phyloP scores from a whole-genome alignment of 2,888 invertebrate genomes.

The Metopia argyrocephala region DNA sequence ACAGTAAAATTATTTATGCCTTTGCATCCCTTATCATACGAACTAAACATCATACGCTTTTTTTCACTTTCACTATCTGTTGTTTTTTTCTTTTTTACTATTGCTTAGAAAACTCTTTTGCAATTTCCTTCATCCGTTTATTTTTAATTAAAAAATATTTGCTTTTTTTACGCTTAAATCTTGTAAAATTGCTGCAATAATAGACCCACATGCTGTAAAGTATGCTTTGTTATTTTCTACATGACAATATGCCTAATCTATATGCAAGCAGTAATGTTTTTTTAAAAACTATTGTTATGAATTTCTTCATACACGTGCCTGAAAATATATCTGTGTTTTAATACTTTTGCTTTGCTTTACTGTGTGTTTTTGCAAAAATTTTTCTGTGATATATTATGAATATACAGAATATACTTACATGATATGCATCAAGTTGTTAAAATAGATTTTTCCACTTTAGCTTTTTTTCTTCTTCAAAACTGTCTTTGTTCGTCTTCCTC shows the following conservation, averaged over 20 bases:
- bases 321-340: neutral
- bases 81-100: neutral
- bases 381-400: slow-evolving; percentile 20
- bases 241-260: slow-evolving; percentile 18
- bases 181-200: neutral
- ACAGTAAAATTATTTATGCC: too few relatives aligned
- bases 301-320: neutral
- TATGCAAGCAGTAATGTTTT: neutral
- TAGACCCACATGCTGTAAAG: neutral
- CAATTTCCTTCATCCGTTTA: slow-evolving; percentile 4
- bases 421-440: slow-evolving; percentile 24
- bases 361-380: neutral
- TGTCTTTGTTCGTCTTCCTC: neutral
- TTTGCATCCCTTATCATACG: too few relatives aligned
- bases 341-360: neutral
- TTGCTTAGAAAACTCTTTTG: neutral
- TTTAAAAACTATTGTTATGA: neutral
- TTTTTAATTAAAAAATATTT: slow-evolving; percentile 39
- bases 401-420: neutral
- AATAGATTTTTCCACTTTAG: neutral
- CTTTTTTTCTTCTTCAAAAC: too few relatives aligned
- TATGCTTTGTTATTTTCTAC: slow-evolving; percentile 19
- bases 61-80: neutral
- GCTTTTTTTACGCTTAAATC: neutral
- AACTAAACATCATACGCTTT: neutral